Base-by-base conservation (phyloP, 2,888 invertebrate species). In the Hirtodrosophila trivittata region DNA sequence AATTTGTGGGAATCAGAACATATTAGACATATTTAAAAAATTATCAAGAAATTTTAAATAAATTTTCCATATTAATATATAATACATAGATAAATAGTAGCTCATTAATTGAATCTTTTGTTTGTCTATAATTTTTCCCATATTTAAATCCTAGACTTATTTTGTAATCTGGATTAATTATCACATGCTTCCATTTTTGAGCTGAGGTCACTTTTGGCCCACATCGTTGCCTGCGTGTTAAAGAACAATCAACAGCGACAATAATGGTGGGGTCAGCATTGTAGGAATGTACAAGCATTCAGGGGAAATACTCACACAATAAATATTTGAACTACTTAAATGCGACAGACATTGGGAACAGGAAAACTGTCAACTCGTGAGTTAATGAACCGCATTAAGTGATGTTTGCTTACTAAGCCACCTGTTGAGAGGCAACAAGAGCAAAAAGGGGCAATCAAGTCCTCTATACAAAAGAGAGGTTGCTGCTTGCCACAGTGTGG, bases 371-470 rank as follows among this genome's bases (percentile, higher is more conserved):
- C 75, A 66, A 57, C 63, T 63, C 32, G 63, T 50, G 54, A 71
- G 64, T 50, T 75, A 76, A 78, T 77, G 67, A 71, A 64, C 65
- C 70, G 52, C 51, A 73, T 77, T 69, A 60, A 55, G 54, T 60
- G 65, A 41, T 50, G 35, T 39, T 42, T 9, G 16, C 8, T 3
- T 16, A 39, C 9, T 25, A 25, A 37, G 10, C 12, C 60, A 69
- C 69, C 65, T 69, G 69, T 69, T 56, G 66, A 46, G 42, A 60
- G 32, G 6, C 25, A 13, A 30, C 38, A 28, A 25, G 10, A 26
- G 5, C 8, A 25, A 9, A 12, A 37, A n/a, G 9, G 30, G 30
- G 9, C 33, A 33, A 28, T 28, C 28, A 28, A 28, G n/a, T 28
- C 7, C 28, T 28, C 28, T n/a, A 9, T 4, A 28, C 28, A 21